Base-by-base conservation (phyloP, 2,113 vertebrate genomes). In the Osmerus eperlanus region DNA sequence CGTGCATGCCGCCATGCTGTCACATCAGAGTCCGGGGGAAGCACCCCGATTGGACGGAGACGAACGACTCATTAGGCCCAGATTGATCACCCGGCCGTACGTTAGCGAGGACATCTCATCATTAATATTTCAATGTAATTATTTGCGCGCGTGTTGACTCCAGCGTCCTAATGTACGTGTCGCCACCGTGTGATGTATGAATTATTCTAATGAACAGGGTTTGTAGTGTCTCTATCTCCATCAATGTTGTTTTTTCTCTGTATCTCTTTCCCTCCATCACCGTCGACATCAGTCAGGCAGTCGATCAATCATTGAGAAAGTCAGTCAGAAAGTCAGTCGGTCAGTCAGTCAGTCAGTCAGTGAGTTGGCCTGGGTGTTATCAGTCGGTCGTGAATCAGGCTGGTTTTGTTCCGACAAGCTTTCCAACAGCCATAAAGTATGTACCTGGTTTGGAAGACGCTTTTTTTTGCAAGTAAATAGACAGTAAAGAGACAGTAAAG, bases 61-160 rank as follows among this genome's bases (percentile, higher is more conserved):
- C 86, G 81, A 91, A 92, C 81, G 84, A 90, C 84, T 90, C 88
- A 90, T 93, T 91, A 91, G 86, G 78, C 78, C 61, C 80, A 85
- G 86, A 93, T 89, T 91, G 90, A 92, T 91, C 85, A 87, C 71
- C 85, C 83, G 85, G 85, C 70, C 6, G 76, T 79, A 76, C 81
- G 85, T 80, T 84, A 79, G 81, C 80, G 82, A 83, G 78, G 84
- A 86, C 85, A 75, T 85, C 87, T 85, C 74, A 82, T 85, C 88
- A 86, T 91, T 91, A 88, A 91, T 90, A 90, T 91, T 89, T 89
- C 87, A 86, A 77, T 86, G 84, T 89, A 85, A 89, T 92, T 92
- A 90, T 91, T 90, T 79, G 84, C 81, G 78, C 54, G 65, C 65
- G 58, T 88, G 88, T 89, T 89, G 90, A 90, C 85, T 85, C 83